Percentiles rank a stretch among this genome's conserved stretches.
Conservation (phyloP, 2,888 invertebrate species). For the Drosophila nr. medialis region DNA sequence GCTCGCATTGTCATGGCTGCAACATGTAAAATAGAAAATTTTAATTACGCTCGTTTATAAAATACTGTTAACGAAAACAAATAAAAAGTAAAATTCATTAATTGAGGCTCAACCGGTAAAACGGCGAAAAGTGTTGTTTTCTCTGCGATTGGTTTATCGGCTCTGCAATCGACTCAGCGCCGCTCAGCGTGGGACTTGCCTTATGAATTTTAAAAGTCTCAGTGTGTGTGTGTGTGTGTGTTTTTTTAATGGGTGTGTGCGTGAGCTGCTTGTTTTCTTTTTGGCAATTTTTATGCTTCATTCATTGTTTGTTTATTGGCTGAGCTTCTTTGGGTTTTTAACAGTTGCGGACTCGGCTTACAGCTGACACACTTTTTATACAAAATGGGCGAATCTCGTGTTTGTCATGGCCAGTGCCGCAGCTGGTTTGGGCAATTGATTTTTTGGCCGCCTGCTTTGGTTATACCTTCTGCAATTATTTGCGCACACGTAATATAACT, state of each 20-base stretch:
- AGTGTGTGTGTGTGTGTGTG: neutral
- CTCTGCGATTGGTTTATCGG: conserved; percentile 51
- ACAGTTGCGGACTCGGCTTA: conserved; percentile 29
- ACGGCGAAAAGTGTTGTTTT: conserved; percentile 56
- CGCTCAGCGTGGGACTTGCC: conserved; percentile 8
- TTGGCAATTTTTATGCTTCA: conserved; percentile 52
- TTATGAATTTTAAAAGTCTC: conserved; percentile 21
- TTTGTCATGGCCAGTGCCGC: conserved; percentile 32
- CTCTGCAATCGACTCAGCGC: conserved; percentile 42
- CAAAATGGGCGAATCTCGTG: conserved; percentile 4
- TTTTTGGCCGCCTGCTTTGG: conserved; percentile 14
- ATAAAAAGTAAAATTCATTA: conserved; percentile 29
- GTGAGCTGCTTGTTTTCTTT: conserved; percentile 25
- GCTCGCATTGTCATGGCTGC: conserved; percentile 65
- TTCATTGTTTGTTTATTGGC: conserved; percentile 51
- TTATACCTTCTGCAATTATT: conserved; percentile 55
- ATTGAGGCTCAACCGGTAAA: conserved; percentile 52
- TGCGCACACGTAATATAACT: conserved; percentile 70
- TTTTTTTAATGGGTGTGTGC: neutral
- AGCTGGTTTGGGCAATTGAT: conserved; percentile 13
- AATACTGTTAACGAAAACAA: conserved; percentile 1
- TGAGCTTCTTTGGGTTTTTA: conserved; percentile 40
- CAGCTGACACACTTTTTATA: conserved; percentile 59
- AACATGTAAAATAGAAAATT: conserved; percentile 67
- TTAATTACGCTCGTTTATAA: conserved; percentile 57